phyloP scores from a whole-genome alignment of 2,888 invertebrate species.

The Agrilus cyanescens region DNA sequence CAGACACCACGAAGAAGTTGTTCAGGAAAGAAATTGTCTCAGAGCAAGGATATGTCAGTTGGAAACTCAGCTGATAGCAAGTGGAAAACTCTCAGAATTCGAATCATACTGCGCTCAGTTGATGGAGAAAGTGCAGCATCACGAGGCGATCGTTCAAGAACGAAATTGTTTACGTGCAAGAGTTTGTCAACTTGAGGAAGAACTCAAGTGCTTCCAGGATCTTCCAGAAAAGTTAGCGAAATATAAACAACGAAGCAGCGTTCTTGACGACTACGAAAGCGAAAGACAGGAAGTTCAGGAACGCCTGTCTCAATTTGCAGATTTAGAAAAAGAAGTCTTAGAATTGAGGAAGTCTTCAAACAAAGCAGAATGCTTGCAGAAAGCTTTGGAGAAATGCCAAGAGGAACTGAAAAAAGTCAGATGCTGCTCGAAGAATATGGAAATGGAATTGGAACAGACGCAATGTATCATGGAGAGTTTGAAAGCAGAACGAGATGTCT shows the following conservation, averaged over 20 bases:
- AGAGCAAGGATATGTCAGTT: slow-evolving; percentile 18
- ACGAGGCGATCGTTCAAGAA: slow-evolving; percentile 19
- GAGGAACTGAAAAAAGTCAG: slow-evolving; percentile 7
- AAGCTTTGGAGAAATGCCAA: slow-evolving; percentile 10
- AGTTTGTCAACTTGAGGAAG: slow-evolving; percentile 23
- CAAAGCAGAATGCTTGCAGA: slow-evolving; percentile 11
- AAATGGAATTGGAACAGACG: slow-evolving; percentile 9
- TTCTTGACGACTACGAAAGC: slow-evolving; percentile 22
- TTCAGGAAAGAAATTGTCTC: slow-evolving; percentile 12
- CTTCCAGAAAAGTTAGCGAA: slow-evolving; percentile 23
- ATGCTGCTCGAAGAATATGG: slow-evolving; percentile 1
- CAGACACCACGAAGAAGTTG: background rate
- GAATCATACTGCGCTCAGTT: too few species aligned
- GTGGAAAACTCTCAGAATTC: slow-evolving; percentile 18
- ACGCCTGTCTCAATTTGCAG: slow-evolving; percentile 19
- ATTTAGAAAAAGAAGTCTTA: slow-evolving; percentile 20
- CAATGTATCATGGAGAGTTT: slow-evolving; percentile 9
- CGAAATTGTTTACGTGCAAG: slow-evolving; percentile 21
- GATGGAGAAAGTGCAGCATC: background rate
- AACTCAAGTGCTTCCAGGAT: slow-evolving; percentile 20
- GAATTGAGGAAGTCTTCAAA: slow-evolving; percentile 10
- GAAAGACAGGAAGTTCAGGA: slow-evolving; percentile 25
- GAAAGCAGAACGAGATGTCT: slow-evolving; percentile 16
- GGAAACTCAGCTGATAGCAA: slow-evolving; percentile 19
- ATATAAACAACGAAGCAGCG: slow-evolving; percentile 20